A percentile compares a stretch with the other conserved stretches of the same genome.
phyloP scores from a whole-genome alignment of 2,888 invertebrate species.

The Sialis fuliginosa region DNA sequence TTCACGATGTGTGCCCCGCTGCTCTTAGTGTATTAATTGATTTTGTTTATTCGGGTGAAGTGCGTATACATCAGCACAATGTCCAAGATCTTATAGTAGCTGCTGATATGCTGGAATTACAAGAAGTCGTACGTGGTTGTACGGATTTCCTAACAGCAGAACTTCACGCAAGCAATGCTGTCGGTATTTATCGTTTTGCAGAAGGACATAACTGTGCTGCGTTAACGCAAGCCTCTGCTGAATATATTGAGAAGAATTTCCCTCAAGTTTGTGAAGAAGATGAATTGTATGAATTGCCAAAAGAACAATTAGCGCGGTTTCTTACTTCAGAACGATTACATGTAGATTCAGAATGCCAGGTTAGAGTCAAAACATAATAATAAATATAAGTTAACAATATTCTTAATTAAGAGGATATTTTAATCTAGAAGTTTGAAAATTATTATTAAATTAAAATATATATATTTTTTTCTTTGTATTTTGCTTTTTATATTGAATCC shows the following conservation, averaged over 20 bases:
- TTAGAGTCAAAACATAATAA: constrained; percentile 17
- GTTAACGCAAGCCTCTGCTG: constrained; percentile 57
- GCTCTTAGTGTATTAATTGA: constrained; percentile 62
- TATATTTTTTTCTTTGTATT: too few relatives aligned
- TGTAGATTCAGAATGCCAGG: constrained; percentile 80
- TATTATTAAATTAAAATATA: too few relatives aligned
- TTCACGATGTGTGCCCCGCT: constrained; percentile 59
- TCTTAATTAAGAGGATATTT: too few relatives aligned
- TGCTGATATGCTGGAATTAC: constrained; percentile 79
- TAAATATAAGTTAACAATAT: constrained; percentile 1
- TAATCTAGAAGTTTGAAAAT: too few relatives aligned
- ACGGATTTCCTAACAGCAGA: constrained; percentile 71
- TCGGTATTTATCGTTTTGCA: constrained; percentile 80
- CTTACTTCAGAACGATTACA: constrained; percentile 71
- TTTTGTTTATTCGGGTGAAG: constrained; percentile 64
- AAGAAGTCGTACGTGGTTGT: constrained; percentile 68
- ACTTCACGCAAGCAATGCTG: constrained; percentile 70
- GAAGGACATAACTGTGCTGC: constrained; percentile 71
- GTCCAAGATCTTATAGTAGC: constrained; percentile 80
- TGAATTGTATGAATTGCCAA: constrained; percentile 69
- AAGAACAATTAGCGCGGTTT: constrained; percentile 56
- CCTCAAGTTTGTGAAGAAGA: constrained; percentile 63
- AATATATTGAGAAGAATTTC: constrained; percentile 74
- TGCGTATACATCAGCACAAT: constrained; percentile 54
- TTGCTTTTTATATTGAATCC: too few relatives aligned